Evolutionary conservation across 2,888 invertebrate genomes (phyloP), one percentile per base, ranked within the genome.

Genomic region (Hydropsyche betteni): DNA sequence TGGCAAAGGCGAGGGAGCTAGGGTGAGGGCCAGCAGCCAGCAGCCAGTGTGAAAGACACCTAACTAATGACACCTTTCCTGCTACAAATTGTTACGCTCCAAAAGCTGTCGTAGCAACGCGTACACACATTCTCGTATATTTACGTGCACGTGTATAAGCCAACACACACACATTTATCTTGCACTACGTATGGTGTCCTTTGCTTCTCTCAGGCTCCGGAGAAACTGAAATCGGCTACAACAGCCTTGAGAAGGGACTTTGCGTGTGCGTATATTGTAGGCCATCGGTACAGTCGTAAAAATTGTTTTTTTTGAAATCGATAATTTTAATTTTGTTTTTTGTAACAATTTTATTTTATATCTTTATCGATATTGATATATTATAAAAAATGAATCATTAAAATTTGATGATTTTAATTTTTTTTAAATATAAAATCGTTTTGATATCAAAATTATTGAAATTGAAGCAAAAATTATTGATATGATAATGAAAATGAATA

Each of bases 31-130:
- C 51, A 12, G 68, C 68, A 68, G 68, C 53, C 58, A 81, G 82
- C 81, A 83, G 83, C 84, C 83, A 83, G 83, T 84, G 85, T 83
- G 81, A 81, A 80, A 83, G 85, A 84, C 84, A 84, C 83, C 82
- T 82, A 83, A 85, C 84, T 85, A 85, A 85, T 84, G 84, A 84
- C 83, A 82, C 82, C 83, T 83, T 84, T 84, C 83, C 84, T 82
- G 81, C 82, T 82, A 82, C 82, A 83, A 84, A 84, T 84, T 83
- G 83, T 82, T 80, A 77, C 79, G 79, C 79, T 79, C 77, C 77
- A 74, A 76, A 79, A 76, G 76, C 64, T 72, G 72, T 72, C 79
- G 76, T 69, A 78, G 68, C 72, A 55, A 69, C 44, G 61, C 61
- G 16, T 34, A 73, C 74, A 71, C 71, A 74, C 52, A 70, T 50